Percentiles rank a stretch among this genome's conserved stretches.
Evolutionary conservation across 1,140 invertebrate species (phyloP).

Genomic region (Drosophila bipectinata): DNA sequence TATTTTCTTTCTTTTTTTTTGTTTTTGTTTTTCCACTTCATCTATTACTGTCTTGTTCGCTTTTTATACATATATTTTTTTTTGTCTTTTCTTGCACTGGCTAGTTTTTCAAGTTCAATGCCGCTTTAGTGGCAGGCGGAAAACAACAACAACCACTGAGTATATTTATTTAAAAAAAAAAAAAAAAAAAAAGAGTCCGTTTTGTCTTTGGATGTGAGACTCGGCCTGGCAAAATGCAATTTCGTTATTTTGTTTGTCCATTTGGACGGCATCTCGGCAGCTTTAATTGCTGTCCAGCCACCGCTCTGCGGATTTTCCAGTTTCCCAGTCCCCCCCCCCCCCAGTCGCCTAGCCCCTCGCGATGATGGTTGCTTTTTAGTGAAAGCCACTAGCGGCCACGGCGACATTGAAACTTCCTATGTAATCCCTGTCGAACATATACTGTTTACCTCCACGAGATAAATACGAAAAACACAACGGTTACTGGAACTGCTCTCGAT

Average conservation of each 20-base stretch:
- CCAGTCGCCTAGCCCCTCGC: constrained; percentile 15
- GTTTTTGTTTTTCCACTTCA: not conserved
- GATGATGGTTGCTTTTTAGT: constrained; percentile 37
- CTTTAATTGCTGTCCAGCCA: constrained; percentile 62
- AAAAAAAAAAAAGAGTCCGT: constrained; percentile 21
- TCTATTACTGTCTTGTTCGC: not conserved
- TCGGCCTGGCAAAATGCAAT: constrained; percentile 68
- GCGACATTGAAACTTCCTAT: constrained; percentile 38
- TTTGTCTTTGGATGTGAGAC: constrained; percentile 25
- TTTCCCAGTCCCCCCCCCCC: constrained; percentile 29
- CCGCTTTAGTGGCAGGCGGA: constrained; percentile 59
- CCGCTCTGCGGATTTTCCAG: constrained; percentile 70
- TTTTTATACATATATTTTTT: not conserved
- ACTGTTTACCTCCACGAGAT: constrained; percentile 17
- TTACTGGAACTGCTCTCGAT: constrained; percentile 27
- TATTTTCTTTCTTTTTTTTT: not conserved
- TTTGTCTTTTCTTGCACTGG: constrained; percentile 12
- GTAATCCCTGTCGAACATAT: not conserved
- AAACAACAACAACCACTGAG: constrained; percentile 30
- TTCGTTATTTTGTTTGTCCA: constrained; percentile 74
- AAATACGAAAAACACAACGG: not conserved
- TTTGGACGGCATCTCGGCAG: constrained; percentile 36
- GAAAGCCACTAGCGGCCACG: constrained; percentile 54
- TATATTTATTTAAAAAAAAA: not conserved
- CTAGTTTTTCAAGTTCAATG: constrained; percentile 77